Conservation (phyloP, 2,888 invertebrate species). For the Itoplectis maculator region DNA sequence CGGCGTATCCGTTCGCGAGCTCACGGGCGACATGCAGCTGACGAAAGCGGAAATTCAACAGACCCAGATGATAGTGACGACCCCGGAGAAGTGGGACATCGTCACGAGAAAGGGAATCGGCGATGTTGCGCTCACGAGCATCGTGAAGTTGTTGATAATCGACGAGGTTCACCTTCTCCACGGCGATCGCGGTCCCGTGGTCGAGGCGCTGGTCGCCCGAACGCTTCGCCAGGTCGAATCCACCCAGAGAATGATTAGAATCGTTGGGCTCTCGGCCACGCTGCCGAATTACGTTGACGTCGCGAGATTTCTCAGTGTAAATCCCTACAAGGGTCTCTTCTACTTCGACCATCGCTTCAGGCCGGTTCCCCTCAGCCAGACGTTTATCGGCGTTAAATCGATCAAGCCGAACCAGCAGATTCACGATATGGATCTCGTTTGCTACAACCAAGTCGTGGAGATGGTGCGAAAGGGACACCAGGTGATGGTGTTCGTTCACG, state of each 20-base stretch:
- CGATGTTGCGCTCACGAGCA: constrained; percentile 94
- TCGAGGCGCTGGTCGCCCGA: constrained; percentile 98
- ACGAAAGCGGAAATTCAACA: constrained; percentile 96
- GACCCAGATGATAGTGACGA: constrained; percentile 99
- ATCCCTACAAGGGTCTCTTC: constrained; percentile 95
- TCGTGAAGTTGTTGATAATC: constrained; percentile 97
- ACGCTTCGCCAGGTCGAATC: constrained; percentile 97
- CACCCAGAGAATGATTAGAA: constrained; percentile 97
- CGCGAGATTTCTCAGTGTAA: constrained; percentile 96
- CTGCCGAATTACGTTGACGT: constrained; percentile 99
- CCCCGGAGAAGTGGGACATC: constrained; percentile 99
- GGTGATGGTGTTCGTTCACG: constrained; percentile 99
- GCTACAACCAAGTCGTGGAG: constrained; percentile 95
- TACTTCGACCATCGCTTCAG: constrained; percentile 97
- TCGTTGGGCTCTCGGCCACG: constrained; percentile 98
- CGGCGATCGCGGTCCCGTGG: constrained; percentile 98
- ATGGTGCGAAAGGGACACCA: constrained; percentile 96
- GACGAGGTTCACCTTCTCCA: constrained; percentile 99
- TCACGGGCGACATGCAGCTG: constrained; percentile 99
- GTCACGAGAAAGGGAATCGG: constrained; percentile 97
- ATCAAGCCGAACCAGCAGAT: constrained; percentile 87
- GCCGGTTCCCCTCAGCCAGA: constrained; percentile 97
- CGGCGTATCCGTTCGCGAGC: constrained; percentile 94
- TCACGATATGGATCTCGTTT: constrained; percentile 94
- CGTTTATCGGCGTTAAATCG: constrained; percentile 95